Base-by-base conservation (phyloP, 2,888 invertebrate genomes). In the Dicyrtoma fusca region DNA sequence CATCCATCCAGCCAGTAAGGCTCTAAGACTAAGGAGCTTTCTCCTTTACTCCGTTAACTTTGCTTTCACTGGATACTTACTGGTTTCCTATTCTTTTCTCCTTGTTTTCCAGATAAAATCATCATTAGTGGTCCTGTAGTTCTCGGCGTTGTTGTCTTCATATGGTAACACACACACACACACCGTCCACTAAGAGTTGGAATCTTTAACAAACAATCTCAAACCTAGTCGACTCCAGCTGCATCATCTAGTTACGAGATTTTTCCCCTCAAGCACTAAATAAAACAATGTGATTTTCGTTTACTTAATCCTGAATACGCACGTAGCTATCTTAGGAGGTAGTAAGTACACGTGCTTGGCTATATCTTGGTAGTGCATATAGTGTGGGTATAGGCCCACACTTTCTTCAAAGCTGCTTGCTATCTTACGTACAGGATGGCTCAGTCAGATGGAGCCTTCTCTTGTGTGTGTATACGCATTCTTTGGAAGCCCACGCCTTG, bases 41-140 rank as follows among this genome's bases (percentile, higher is more conserved):
- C 25, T 62, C 59, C 17, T 47, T 6, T 44, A n/a, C 23, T 47
- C 13, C 47, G 1, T 59, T 21, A 19, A 51, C 25, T 63, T 25
- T 71, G 21, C n/a, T 1, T 61, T 19, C 17, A 26, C 64, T 53
- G 34, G 34, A 14, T 64, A 42, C 68, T 53, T 55, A 19, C 51
- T 26, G 23, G 0, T 45, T 6, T 64, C n/a, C 44, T n/a, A 6
- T 49, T 49, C 49, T 19, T 49, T 13, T 49, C 49, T 49, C 49
- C 19, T 49, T 47, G 13, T 47, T 64, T 64, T 25, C 64, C 64
- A 64, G 61, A 61, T 61, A 61, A 61, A 61, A 61, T 61, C 61
- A 53, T 53, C 53, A 53, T 53, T 61, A 34, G 42, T 44, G 57
- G 57, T 57, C 57, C 23, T 57, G 57, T 57, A 53, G 53, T 17